Base-by-base conservation (phyloP, 2,888 invertebrate species). In the Nesidiocoris tenuis region DNA sequence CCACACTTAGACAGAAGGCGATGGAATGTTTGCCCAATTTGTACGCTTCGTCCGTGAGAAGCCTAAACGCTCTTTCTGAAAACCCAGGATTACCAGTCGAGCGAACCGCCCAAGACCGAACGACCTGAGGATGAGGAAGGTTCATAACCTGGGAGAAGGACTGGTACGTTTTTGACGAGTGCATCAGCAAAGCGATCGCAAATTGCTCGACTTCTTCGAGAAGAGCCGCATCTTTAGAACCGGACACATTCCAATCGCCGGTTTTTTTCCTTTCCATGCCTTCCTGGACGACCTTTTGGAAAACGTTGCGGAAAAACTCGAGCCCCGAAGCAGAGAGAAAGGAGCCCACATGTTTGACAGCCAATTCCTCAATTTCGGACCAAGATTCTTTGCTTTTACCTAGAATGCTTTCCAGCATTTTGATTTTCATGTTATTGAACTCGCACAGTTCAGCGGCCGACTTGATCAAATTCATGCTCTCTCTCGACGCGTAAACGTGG, bases 361-460 rank as follows among this genome's bases (percentile, higher is more conserved):
- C 18, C 16, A 63, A 17, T 21, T 72, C 18, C 39, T 72, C 72
- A 17, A 72, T 22, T 63, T 39, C 63, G 17, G 18, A 16, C 1
- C 21, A 39, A 12, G 21, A 17, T 1, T 72, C 63, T 39, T 63
- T 61, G 12, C 55, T 54, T 12, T 19, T 16, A 2, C 55, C 55
- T 12, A 72, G n/a, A 0, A 72, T n/a, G 16, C 25, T 19, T 54
- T 64, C 54, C n/a, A 63, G 22, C 17, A 25, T 25, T 63, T 63
- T 61, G 2, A 72, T 21, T 19, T 72, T 72, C 17, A 24, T 17
- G 18, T 71, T 39, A 17, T 71, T 71, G 61, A 71, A 71, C 18
- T 71, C 71, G 22, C 71, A 71, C 7, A 71, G 71, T 12, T 71
- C 25, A 2, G 71, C 59, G 17, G 71, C 59, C 16, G 71, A 71